These are phyloP conservation scores for Astyanax mexicanus DNA, from an alignment of 2,797 vertebrate species.

Conservation along the genomic window DNA sequence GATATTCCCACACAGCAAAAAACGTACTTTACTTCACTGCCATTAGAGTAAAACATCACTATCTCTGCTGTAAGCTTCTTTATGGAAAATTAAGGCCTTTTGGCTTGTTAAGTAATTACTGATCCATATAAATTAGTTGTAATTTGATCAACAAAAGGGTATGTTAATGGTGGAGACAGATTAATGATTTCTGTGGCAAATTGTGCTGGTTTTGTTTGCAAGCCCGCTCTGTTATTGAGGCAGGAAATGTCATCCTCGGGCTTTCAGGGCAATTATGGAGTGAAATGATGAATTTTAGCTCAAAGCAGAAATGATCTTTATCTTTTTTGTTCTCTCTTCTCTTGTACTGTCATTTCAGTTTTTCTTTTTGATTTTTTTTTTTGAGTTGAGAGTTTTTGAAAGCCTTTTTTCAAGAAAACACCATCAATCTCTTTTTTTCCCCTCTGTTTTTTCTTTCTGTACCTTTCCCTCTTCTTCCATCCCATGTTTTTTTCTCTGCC, in stretches of 20 bases:
- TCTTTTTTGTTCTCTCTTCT: slow-evolving; percentile 36
- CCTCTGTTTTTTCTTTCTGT: background rate
- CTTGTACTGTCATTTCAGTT: slow-evolving; percentile 2
- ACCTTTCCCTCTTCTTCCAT: background rate
- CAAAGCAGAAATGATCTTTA: slow-evolving; percentile 56
- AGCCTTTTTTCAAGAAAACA: slow-evolving; percentile 26
- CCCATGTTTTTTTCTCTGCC: background rate
- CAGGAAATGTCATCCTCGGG: slow-evolving; percentile 45
- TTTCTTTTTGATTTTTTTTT: background rate
- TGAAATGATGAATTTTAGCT: slow-evolving; percentile 63
- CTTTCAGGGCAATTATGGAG: slow-evolving; percentile 58
- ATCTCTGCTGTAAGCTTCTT: slow-evolving; percentile 23
- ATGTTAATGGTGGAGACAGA: slow-evolving; percentile 40
- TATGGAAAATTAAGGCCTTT: slow-evolving; percentile 7
- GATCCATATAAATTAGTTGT: slow-evolving; percentile 48
- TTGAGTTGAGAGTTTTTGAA: background rate
- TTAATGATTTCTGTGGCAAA: slow-evolving; percentile 33
- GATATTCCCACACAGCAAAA: slow-evolving; percentile 2
- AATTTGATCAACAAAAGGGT: slow-evolving; percentile 54
- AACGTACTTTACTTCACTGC: slow-evolving; percentile 16
- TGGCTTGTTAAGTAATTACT: slow-evolving; percentile 51
- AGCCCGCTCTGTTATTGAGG: slow-evolving; percentile 37
- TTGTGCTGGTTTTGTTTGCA: slow-evolving; percentile 26
- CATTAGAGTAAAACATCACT: slow-evolving; percentile 39
- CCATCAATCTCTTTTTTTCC: background rate